Percentiles rank a stretch among this genome's conserved stretches.
These are phyloP conservation scores for Emys orbicularis DNA, from an alignment of 2,797 vertebrate species.

Conservation along the genomic window DNA sequence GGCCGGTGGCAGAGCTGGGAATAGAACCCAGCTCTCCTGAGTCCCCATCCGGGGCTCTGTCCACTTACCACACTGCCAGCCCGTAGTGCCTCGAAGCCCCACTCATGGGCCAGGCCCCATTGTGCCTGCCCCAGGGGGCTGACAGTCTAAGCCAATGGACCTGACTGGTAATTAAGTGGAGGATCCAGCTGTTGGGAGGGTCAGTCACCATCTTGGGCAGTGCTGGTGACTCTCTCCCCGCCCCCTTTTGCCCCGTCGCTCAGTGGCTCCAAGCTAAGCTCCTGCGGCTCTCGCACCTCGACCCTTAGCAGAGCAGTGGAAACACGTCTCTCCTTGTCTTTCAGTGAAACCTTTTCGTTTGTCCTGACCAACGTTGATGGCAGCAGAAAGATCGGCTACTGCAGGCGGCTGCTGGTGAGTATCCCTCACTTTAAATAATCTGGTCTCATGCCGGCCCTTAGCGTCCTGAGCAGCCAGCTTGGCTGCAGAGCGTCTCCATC, in stretches of 20 bases:
- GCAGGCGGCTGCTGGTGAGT: slow-evolving; percentile 92
- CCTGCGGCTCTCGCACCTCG: not conserved
- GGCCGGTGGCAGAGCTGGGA: not conserved
- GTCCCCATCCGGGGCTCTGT: not conserved
- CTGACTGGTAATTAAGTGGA: not conserved
- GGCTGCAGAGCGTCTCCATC: not conserved
- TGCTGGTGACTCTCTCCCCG: not conserved
- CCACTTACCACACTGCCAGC: not conserved
- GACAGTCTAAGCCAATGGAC: not conserved
- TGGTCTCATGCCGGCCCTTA: not conserved
- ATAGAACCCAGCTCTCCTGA: not conserved
- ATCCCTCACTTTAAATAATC: fast-evolving
- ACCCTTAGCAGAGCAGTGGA: not conserved
- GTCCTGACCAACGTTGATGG: slow-evolving; percentile 95
- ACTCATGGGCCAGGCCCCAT: not conserved
- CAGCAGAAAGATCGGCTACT: slow-evolving; percentile 96
- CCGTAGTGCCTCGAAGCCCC: not conserved
- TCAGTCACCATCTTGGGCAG: not conserved
- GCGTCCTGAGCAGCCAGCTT: not conserved
- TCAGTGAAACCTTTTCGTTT: slow-evolving; percentile 96
- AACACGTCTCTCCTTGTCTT: slow-evolving; percentile 3
- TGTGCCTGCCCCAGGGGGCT: not conserved
- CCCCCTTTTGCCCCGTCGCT: not conserved
- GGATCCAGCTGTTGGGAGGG: not conserved
- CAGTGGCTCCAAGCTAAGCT: not conserved